Percentiles rank a stretch among this genome's conserved stretches.
Evolutionary conservation across 2,113 vertebrate species (phyloP).

Genomic region (Chrysochloris asiatica): DNA sequence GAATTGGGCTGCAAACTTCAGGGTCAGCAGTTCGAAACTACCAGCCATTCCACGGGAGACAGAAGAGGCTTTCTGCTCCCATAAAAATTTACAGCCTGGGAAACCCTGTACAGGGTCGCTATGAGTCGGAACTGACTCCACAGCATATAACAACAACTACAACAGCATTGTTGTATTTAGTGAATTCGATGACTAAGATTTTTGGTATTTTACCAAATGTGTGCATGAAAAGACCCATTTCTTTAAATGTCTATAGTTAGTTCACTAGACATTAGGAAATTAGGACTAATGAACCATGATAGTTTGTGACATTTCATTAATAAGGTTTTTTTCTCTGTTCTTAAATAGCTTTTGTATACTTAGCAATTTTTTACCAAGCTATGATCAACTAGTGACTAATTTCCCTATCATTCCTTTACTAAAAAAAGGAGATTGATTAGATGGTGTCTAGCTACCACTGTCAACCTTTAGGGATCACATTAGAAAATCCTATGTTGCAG

Average conservation of each 20-base stretch:
- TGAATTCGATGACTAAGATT: constrained; percentile 25
- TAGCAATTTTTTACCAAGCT: constrained; percentile 61
- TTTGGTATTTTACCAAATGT: constrained; percentile 14
- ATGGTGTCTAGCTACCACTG: too few species aligned
- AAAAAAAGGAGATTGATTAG: too few species aligned
- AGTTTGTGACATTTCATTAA: constrained; percentile 78
- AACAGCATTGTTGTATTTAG: neutral
- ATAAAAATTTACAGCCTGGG: too few species aligned
- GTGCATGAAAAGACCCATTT: constrained; percentile 7
- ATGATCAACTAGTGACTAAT: constrained; percentile 65
- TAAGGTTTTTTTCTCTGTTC: constrained; percentile 38
- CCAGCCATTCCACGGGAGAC: too few species aligned
- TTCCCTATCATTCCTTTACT: neutral
- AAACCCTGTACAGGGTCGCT: too few species aligned
- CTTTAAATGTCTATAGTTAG: constrained; percentile 46
- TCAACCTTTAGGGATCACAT: too few species aligned
- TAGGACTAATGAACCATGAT: constrained; percentile 67
- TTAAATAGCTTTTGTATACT: constrained; percentile 64
- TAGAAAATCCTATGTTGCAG: too few species aligned
- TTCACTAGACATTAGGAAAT: constrained; percentile 33
- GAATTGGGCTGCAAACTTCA: too few species aligned
- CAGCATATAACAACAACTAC: too few species aligned
- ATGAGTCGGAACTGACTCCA: too few species aligned
- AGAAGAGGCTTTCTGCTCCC: too few species aligned
- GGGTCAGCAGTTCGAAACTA: too few species aligned